phyloP scores from a whole-genome alignment of 2,113 vertebrate species.

The Ceratotherium simum region DNA sequence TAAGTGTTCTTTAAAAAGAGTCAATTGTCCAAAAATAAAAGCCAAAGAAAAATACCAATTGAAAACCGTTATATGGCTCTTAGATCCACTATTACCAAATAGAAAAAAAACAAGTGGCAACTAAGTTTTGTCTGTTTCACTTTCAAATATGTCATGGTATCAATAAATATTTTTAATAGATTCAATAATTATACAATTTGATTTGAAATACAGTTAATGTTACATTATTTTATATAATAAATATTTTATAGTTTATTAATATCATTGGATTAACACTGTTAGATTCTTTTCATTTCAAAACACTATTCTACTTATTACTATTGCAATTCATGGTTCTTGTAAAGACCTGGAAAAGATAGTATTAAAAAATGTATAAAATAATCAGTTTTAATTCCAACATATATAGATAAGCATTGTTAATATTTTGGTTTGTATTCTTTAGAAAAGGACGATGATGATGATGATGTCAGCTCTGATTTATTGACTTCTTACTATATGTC shows the following conservation, averaged over 20 bases:
- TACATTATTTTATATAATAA: not conserved
- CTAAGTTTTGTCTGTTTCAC: not conserved
- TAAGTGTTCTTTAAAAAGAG: not conserved
- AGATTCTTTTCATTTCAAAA: not conserved
- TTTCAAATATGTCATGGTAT: not conserved
- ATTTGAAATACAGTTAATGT: not conserved
- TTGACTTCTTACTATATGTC: not conserved
- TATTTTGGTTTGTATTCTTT: conserved; percentile 13
- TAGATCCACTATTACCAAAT: not conserved
- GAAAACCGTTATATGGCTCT: not conserved
- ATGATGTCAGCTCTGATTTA: not conserved
- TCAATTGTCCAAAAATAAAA: not conserved
- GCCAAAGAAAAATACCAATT: not conserved
- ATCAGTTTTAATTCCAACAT: not conserved
- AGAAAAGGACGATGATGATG: not conserved
- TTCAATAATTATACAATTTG: not conserved
- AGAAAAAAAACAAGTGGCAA: not conserved
- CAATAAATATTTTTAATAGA: not conserved
- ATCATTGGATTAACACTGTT: not conserved
- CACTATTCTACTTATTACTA: not conserved
- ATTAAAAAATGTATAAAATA: not conserved
- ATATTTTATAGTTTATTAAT: not conserved
- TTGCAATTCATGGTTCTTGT: not conserved
- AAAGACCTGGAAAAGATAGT: not conserved
- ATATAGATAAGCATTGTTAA: not conserved